A percentile compares a stretch with the other conserved stretches of the same genome.
phyloP scores from a whole-genome alignment of 1,140 invertebrate genomes.

The Drosophila arawakana region DNA sequence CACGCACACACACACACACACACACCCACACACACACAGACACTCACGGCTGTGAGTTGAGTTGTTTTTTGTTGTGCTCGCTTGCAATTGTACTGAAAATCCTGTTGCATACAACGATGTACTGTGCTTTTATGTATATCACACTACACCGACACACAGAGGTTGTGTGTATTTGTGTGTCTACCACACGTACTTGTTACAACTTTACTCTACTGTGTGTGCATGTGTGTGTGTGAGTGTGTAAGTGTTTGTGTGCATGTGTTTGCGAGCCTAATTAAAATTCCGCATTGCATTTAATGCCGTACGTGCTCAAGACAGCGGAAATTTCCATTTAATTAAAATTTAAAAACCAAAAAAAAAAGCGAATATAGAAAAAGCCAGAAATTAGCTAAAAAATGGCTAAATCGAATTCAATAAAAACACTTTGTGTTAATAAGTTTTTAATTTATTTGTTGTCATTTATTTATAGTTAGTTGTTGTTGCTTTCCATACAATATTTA shows the following conservation, averaged over 20 bases:
- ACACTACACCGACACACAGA: background rate
- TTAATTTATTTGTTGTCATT: constrained; percentile 66
- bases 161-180: constrained; percentile 1
- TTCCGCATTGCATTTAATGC: constrained; percentile 77
- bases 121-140: background rate
- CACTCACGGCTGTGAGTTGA: background rate
- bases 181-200: constrained; percentile 1
- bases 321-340: constrained; percentile 80
- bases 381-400: constrained; percentile 26
- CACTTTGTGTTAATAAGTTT: constrained; percentile 1
- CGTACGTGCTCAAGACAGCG: constrained; percentile 77
- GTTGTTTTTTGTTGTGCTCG: constrained; percentile 11
- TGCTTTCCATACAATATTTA: constrained; percentile 67
- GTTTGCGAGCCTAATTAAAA: constrained; percentile 74
- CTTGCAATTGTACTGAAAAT: constrained; percentile 42
- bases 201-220: constrained; percentile 11
- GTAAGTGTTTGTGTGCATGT: constrained; percentile 31
- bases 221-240: constrained; percentile 15
- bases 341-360: constrained; percentile 54
- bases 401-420: background rate
- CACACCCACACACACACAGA: background rate
- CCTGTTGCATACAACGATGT: constrained; percentile 42
- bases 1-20: background rate
- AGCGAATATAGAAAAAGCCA: background rate
- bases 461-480: constrained; percentile 76